Evolutionary conservation across 1,140 invertebrate genomes (phyloP).

Genomic region (Brachionus paranguensis): DNA sequence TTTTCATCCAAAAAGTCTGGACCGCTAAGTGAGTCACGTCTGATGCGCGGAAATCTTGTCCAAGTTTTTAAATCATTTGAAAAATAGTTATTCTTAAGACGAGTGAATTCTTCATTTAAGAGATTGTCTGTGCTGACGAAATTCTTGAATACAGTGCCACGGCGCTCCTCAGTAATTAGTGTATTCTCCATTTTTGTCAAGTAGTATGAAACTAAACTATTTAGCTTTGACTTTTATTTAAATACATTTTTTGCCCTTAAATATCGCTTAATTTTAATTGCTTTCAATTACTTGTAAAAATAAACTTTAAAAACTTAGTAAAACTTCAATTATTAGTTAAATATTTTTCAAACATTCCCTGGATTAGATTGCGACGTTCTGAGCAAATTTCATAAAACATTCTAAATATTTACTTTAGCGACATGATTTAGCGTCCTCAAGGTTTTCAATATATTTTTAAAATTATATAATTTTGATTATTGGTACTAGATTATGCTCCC

Average conservation of each 20-base stretch:
- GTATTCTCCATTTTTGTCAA: background rate
- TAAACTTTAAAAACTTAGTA: background rate
- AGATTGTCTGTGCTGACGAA: background rate
- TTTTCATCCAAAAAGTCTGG: background rate
- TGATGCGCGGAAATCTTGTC: background rate
- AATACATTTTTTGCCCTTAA: background rate
- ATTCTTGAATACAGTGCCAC: background rate
- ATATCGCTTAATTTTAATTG: background rate
- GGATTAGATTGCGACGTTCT: background rate
- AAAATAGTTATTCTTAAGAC: slow-evolving; percentile 6
- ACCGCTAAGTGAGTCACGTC: background rate
- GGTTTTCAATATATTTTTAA: background rate
- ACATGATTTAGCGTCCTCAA: background rate
- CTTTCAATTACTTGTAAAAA: background rate
- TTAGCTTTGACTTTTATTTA: background rate
- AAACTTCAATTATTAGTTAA: background rate
- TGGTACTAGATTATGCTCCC: background rate
- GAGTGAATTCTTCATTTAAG: background rate
- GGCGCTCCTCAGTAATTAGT: background rate
- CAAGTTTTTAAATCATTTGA: background rate
- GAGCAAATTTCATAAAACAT: background rate
- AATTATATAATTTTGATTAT: background rate
- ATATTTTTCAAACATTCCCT: background rate
- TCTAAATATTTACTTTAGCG: background rate
- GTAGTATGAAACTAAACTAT: background rate